Evolutionary conservation across 2,113 vertebrate genomes (phyloP).

Genomic region (Mungos mungo): DNA sequence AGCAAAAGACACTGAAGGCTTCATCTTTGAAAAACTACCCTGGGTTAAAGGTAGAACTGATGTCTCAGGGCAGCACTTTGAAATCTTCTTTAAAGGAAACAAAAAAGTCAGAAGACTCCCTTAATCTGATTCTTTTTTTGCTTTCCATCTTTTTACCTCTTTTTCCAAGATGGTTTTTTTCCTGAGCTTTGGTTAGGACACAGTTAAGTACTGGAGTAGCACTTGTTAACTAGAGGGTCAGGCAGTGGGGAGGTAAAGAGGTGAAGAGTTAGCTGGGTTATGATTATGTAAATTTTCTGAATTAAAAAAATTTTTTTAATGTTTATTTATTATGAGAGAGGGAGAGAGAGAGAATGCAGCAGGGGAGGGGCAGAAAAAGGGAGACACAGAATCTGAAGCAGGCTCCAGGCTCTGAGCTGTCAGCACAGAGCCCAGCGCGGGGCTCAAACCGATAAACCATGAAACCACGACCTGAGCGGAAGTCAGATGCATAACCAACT

Average conservation of each 20-base stretch:
- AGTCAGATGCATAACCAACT: too few relatives aligned
- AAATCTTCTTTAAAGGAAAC: background rate
- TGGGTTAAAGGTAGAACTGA: background rate
- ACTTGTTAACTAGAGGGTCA: background rate
- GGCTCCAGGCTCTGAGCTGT: too few relatives aligned
- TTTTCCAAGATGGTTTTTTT: background rate
- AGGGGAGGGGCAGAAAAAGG: too few relatives aligned
- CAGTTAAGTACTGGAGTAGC: background rate
- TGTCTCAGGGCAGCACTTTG: background rate
- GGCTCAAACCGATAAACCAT: too few relatives aligned
- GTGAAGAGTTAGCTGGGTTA: background rate
- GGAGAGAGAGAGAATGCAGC: fast-evolving
- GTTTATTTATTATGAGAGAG: too few relatives aligned
- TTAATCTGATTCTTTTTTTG: background rate
- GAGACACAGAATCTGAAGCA: too few relatives aligned
- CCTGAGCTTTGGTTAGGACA: background rate
- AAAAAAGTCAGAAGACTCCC: background rate
- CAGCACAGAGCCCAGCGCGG: too few relatives aligned
- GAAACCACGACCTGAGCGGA: too few relatives aligned
- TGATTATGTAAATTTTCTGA: background rate
- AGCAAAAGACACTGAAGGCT: background rate
- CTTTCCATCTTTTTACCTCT: background rate
- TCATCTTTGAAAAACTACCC: background rate
- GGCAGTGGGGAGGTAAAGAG: background rate
- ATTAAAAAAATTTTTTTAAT: background rate